These are phyloP conservation scores for Chamaetylas fuelleborni DNA, from an alignment of 2,113 vertebrate genomes.

Conservation along the genomic window DNA sequence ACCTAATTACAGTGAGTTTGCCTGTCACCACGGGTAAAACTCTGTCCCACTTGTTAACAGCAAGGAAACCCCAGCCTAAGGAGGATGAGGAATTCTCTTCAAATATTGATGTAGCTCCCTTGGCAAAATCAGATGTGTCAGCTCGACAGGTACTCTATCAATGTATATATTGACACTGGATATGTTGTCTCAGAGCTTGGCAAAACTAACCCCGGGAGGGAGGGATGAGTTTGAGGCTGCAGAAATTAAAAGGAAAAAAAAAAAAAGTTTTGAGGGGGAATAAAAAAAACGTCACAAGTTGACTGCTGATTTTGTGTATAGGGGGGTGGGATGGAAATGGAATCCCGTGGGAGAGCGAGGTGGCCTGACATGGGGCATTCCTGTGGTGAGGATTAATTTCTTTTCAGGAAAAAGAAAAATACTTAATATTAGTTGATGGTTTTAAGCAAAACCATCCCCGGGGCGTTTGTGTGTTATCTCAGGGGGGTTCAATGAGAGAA, in stretches of 20 bases:
- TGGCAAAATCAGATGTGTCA: not conserved
- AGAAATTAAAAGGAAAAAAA: not conserved
- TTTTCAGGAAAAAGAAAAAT: not conserved
- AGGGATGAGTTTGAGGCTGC: not conserved
- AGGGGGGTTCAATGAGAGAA: not conserved
- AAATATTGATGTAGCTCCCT: not conserved
- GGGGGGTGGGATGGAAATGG: not conserved
- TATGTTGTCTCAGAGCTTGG: not conserved
- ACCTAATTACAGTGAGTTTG: not conserved
- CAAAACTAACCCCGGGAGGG: accelerated
- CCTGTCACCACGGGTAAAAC: not conserved
- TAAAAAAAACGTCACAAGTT: accelerated
- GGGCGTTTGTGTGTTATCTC: not conserved
- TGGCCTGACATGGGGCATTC: not conserved
- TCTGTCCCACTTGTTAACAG: not conserved
- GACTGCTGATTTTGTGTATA: not conserved
- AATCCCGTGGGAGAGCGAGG: not conserved
- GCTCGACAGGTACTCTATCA: not conserved
- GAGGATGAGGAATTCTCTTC: not conserved
- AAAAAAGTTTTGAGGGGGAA: not conserved
- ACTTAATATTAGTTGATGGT: not conserved
- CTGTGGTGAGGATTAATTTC: not conserved
- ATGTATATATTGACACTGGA: not conserved
- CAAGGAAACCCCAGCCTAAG: not conserved
- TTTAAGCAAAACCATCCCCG: not conserved